Evolutionary conservation across 92 coral and sea anemone genomes (phyloP).

Genomic region (Phenganax subtilis): DNA sequence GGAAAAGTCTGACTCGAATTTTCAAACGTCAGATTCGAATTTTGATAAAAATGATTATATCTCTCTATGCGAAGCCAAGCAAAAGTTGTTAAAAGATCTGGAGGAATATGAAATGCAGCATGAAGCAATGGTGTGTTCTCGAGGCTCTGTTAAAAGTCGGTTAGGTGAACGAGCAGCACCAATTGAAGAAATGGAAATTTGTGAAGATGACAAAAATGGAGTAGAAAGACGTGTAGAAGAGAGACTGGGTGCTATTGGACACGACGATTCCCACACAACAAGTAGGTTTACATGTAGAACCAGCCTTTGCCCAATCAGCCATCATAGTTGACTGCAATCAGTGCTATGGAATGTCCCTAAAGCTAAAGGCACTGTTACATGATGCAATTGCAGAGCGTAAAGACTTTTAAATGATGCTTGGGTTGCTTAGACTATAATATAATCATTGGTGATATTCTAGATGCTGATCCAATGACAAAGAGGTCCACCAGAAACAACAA

Average conservation of each 20-base stretch:
- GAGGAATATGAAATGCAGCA: slow-evolving; percentile 3
- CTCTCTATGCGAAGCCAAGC: slow-evolving; percentile 15
- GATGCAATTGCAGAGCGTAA: too few relatives aligned
- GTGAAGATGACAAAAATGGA: neutral
- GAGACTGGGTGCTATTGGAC: neutral
- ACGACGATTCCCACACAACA: neutral
- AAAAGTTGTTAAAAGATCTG: slow-evolving; percentile 11
- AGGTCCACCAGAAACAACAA: neutral
- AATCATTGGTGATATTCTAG: neutral
- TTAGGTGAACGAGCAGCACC: neutral
- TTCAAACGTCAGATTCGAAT: neutral
- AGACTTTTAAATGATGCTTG: too few relatives aligned
- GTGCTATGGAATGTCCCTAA: too few relatives aligned
- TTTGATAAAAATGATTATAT: slow-evolving; percentile 1
- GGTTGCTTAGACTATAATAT: too few relatives aligned
- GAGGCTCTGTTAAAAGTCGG: slow-evolving; percentile 25
- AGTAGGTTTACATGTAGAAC: neutral
- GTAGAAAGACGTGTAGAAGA: neutral
- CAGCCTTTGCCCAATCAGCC: too few relatives aligned
- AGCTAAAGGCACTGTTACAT: too few relatives aligned
- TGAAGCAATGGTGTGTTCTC: neutral
- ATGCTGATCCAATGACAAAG: neutral
- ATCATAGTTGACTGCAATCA: too few relatives aligned
- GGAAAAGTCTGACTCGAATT: neutral
- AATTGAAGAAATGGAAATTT: slow-evolving; percentile 17